Evolutionary conservation across 1,140 invertebrate species (phyloP).

Genomic region (Venturia canescens): DNA sequence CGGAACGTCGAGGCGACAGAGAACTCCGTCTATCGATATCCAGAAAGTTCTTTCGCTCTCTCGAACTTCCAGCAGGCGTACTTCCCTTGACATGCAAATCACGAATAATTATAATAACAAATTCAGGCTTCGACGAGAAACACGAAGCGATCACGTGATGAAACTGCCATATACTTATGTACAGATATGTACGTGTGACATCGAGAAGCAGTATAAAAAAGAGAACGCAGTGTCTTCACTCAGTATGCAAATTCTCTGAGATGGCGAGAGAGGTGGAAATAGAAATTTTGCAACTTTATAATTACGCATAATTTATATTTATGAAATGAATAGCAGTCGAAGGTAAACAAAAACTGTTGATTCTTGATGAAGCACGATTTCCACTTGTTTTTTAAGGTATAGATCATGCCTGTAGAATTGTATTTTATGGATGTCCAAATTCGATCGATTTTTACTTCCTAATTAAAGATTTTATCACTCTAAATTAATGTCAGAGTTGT

Average conservation of each 20-base stretch:
- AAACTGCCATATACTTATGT: not conserved
- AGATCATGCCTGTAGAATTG: too few relatives aligned
- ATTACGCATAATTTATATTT: not conserved
- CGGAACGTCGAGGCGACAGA: constrained; percentile 1
- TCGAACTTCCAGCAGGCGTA: constrained; percentile 50
- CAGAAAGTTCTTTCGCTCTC: constrained; percentile 26
- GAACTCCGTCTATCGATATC: not conserved
- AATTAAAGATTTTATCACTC: too few relatives aligned
- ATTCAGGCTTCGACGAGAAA: constrained; percentile 52
- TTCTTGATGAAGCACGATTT: not conserved
- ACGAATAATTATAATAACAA: constrained; percentile 66
- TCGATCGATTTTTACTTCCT: too few relatives aligned
- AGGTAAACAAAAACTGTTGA: too few relatives aligned
- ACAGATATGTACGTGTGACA: constrained; percentile 11
- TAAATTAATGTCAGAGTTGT: too few relatives aligned
- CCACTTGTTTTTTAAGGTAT: too few relatives aligned
- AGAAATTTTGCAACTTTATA: not conserved
- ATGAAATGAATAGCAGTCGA: not conserved
- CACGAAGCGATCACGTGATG: constrained; percentile 63
- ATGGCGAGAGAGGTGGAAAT: not conserved
- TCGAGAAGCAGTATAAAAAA: not conserved
- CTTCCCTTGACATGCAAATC: constrained; percentile 65
- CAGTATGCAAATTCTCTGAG: not conserved
- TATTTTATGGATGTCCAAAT: too few relatives aligned
- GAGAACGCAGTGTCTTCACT: constrained; percentile 9